A percentile compares a stretch with the other conserved stretches of the same genome.
Evolutionary conservation across 2,888 invertebrate species (phyloP).

Genomic region (Agrotis puta): DNA sequence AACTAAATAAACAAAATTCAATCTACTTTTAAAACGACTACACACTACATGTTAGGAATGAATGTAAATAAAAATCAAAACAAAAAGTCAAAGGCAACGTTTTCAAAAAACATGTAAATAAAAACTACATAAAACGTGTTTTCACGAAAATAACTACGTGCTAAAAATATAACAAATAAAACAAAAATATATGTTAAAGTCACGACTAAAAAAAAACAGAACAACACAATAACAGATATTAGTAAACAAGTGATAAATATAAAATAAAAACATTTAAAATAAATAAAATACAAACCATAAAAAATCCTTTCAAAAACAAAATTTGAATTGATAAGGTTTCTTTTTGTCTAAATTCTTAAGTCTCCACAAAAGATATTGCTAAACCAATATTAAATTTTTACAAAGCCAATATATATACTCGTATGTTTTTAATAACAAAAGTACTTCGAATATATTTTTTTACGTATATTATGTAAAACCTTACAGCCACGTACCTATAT

Average conservation of each 20-base stretch:
- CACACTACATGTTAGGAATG: not conserved
- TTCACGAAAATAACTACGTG: not conserved
- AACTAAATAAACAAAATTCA: not conserved
- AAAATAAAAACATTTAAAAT: not conserved
- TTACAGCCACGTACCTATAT: too few relatives aligned
- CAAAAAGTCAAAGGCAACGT: not conserved
- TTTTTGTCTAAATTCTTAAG: too few relatives aligned
- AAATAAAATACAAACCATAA: too few relatives aligned
- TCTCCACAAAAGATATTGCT: not conserved
- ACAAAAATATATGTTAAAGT: not conserved
- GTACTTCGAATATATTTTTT: not conserved
- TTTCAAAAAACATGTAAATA: not conserved
- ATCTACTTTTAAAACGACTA: not conserved
- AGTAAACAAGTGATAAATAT: not conserved
- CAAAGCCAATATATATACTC: not conserved
- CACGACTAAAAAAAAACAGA: not conserved
- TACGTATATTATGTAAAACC: too few relatives aligned
- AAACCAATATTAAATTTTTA: not conserved
- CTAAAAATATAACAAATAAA: not conserved
- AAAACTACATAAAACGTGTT: slow-evolving; percentile 5
- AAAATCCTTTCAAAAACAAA: too few relatives aligned
- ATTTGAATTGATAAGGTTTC: too few relatives aligned
- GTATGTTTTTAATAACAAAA: not conserved
- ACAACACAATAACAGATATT: not conserved
- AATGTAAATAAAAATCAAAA: not conserved